Evolutionary conservation across 2,113 vertebrate genomes (phyloP).

Genomic region (Trinectes maculatus): DNA sequence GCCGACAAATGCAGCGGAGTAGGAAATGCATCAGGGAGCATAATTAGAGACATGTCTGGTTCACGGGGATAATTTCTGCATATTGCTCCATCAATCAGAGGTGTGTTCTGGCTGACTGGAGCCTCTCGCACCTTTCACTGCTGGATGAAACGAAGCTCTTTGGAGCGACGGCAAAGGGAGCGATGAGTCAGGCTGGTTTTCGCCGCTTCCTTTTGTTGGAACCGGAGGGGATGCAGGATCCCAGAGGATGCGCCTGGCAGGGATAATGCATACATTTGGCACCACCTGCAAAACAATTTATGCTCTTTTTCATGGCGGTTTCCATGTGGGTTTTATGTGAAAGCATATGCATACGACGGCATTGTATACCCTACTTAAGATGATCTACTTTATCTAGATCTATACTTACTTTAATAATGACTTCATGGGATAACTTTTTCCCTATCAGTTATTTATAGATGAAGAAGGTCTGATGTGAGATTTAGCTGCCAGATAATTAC

Average conservation of each 20-base stretch:
- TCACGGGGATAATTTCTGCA: conserved; percentile 37
- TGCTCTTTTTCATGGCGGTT: conserved; percentile 33
- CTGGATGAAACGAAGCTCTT: conserved; percentile 28
- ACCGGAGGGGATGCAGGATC: conserved; percentile 31
- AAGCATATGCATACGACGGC: conserved; percentile 12
- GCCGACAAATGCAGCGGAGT: conserved; percentile 27
- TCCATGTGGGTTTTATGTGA: conserved; percentile 14
- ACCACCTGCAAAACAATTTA: conserved; percentile 23
- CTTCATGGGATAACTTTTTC: background rate
- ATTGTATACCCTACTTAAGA: no score
- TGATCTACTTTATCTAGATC: no score
- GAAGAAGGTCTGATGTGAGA: background rate
- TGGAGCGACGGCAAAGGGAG: conserved; percentile 31
- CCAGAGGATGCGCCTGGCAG: conserved; percentile 55
- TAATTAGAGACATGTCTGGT: conserved; percentile 51
- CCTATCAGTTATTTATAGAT: no score
- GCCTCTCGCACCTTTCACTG: conserved; percentile 25
- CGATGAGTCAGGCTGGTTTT: conserved; percentile 22
- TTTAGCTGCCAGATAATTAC: background rate
- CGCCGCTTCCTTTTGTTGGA: conserved; percentile 9
- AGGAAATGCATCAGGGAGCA: conserved; percentile 29
- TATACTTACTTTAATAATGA: no score
- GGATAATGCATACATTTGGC: conserved; percentile 52
- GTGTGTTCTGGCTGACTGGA: conserved; percentile 14
- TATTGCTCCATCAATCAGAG: conserved; percentile 44